Evolutionary conservation across 2,888 invertebrate genomes (phyloP).

Genomic region (Pemphredon lugubris): DNA sequence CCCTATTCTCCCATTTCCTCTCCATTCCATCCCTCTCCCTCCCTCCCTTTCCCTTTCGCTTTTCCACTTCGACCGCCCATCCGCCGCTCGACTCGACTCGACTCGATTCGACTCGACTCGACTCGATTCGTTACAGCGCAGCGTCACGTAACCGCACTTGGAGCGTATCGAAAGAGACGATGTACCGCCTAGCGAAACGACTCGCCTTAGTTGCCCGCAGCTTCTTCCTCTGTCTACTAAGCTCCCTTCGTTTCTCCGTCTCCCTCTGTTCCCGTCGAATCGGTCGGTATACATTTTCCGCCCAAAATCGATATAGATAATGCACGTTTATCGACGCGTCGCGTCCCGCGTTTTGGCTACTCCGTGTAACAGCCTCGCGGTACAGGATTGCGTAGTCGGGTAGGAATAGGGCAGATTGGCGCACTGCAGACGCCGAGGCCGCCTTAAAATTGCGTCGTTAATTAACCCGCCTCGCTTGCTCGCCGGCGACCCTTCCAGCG

Average conservation of each 20-base stretch:
- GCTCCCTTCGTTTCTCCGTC: background rate
- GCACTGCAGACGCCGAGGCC: conserved; percentile 46
- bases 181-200: conserved; percentile 42
- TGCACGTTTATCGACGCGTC: conserved; percentile 2
- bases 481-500: conserved; percentile 18
- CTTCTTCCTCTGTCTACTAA: conserved; percentile 5
- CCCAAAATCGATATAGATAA: conserved; percentile 47
- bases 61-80: background rate
- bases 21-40: conserved; percentile 20
- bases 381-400: background rate
- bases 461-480: conserved; percentile 44
- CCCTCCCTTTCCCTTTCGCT: background rate
- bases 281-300: conserved; percentile 10
- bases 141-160: conserved; percentile 69
- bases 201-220: conserved; percentile 41
- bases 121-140: conserved; percentile 55
- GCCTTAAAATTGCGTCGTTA: conserved; percentile 55
- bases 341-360: no score
- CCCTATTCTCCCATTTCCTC: conserved; percentile 66
- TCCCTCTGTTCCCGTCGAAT: conserved; percentile 3
- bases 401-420: conserved; percentile 34
- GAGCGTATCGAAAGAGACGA: conserved; percentile 65
- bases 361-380: conserved; percentile 9
- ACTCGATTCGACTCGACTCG: conserved; percentile 27
- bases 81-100: conserved; percentile 16